These are phyloP conservation scores for Halocaridina rubra DNA, from an alignment of 2,888 invertebrate species.

Conservation along the genomic window DNA sequence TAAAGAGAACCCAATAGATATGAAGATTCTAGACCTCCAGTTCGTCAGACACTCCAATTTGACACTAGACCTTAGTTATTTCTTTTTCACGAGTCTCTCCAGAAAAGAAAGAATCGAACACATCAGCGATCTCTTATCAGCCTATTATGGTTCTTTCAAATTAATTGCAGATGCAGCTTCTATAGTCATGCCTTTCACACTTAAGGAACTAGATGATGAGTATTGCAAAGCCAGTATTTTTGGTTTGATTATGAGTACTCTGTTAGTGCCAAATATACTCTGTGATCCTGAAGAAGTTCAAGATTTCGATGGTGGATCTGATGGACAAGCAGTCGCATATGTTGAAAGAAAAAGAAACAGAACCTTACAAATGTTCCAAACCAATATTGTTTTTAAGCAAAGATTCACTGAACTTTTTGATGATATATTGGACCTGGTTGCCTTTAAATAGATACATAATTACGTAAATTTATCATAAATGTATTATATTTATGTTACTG, in stretches of 20 bases:
- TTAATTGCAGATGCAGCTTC: neutral
- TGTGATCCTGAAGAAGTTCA: neutral
- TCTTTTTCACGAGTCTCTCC: neutral
- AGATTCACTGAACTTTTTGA: neutral
- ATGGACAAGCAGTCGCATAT: neutral
- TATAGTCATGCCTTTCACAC: neutral
- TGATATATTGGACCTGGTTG: too few relatives aligned
- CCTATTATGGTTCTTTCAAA: neutral
- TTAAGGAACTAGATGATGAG: neutral
- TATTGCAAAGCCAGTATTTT: neutral
- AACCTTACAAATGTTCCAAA: neutral
- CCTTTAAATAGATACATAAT: too few relatives aligned
- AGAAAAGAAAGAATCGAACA: neutral
- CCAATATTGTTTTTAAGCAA: neutral
- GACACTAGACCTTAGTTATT: neutral
- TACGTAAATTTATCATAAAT: too few relatives aligned
- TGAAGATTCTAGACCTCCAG: neutral
- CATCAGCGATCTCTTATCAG: neutral
- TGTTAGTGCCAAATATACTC: neutral
- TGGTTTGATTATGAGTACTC: neutral
- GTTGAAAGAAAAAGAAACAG: neutral
- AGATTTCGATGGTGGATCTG: neutral
- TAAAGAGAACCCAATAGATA: neutral
- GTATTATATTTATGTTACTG: too few relatives aligned
- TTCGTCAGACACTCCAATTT: neutral